Base-by-base conservation (phyloP, 2,888 invertebrate genomes). In the Xestia xanthographa region DNA sequence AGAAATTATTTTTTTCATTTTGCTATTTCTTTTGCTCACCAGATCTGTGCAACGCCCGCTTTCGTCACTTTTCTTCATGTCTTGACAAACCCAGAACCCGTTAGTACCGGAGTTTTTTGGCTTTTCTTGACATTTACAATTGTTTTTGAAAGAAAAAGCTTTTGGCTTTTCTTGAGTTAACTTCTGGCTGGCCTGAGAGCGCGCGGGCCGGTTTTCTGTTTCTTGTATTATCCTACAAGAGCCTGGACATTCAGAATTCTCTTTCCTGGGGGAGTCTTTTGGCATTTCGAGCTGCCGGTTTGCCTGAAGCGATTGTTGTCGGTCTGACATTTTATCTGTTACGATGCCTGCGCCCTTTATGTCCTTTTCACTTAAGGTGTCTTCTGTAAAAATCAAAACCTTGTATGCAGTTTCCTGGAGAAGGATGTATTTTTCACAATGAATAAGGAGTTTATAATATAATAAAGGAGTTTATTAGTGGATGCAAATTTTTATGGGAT, bases 1-100 rank as follows among this genome's bases (percentile, higher is more conserved):
- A n/a, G 26, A 9, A n/a, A 75, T 29, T 2, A 68, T 20, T 45
- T 45, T 75, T 9, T 45, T n/a, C 8, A 75, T 45, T 38, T 38
- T 66, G 6, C 22, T 45, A 1, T 12, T 38, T 26, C 45, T 78
- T 26, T 26, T 34, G 22, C 4, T 56, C 22, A 5, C 26, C 26
- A 20, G 9, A 48, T 20, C 12, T 29, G 34, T 43, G 66, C 29
- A 69, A 26, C 11, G 29, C 17, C 8, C 20, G 8, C 20, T 48
- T 48, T 11, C 9, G 26, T 17, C 1, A 17, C 26, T 58, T 38
- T 5, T 22, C 0, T 48, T 12, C 20, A 22, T 2, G 5, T 76
- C 38, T 41, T 58, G 41, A 48, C 20, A 48, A n/a, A 20, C 2
- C 8, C 69, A 48, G 58, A 48, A 50, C 22, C 12, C 50, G 1